Evolutionary conservation across 2,113 vertebrate genomes (phyloP).

Genomic region (Sceloporus tristichus): DNA sequence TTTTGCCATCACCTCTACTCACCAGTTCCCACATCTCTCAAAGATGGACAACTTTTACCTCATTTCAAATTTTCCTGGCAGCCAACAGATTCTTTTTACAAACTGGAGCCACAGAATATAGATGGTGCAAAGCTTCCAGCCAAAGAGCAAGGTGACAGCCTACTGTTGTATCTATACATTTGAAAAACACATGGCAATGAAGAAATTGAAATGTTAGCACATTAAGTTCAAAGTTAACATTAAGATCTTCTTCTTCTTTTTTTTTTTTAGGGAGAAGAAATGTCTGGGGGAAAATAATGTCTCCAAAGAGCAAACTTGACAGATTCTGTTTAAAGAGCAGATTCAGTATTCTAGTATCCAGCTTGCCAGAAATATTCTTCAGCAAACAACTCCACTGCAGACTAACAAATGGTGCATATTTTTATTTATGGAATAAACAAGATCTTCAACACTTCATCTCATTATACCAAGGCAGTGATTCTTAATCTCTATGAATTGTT

Average conservation of each 20-base stretch:
- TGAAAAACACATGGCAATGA: slow-evolving; percentile 6
- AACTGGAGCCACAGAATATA: not conserved
- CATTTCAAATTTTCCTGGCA: not conserved
- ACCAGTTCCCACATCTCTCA: not conserved
- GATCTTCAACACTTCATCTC: slow-evolving; percentile 34
- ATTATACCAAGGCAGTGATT: slow-evolving; percentile 5
- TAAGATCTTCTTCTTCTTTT: slow-evolving; percentile 31
- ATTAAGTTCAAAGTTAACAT: not conserved
- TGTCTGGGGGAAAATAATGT: slow-evolving; percentile 25
- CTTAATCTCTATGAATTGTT: not conserved
- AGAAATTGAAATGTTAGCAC: slow-evolving; percentile 38
- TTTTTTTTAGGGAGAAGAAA: slow-evolving; percentile 19
- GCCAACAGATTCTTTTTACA: not conserved
- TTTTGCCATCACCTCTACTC: not conserved
- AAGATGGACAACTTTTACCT: not conserved
- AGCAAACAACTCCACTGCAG: slow-evolving; percentile 24
- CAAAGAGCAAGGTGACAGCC: not conserved
- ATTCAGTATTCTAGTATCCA: not conserved
- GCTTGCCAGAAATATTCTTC: slow-evolving; percentile 27
- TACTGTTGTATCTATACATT: not conserved
- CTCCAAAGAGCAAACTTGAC: slow-evolving; percentile 39
- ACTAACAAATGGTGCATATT: slow-evolving; percentile 34
- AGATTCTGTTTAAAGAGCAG: slow-evolving; percentile 47
- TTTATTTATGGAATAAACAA: slow-evolving; percentile 27
- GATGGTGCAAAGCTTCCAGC: not conserved